Evolutionary conservation across 2,797 vertebrate genomes (phyloP), one percentile per base, ranked within the genome.

Genomic region (Megalops cyprinoides): DNA sequence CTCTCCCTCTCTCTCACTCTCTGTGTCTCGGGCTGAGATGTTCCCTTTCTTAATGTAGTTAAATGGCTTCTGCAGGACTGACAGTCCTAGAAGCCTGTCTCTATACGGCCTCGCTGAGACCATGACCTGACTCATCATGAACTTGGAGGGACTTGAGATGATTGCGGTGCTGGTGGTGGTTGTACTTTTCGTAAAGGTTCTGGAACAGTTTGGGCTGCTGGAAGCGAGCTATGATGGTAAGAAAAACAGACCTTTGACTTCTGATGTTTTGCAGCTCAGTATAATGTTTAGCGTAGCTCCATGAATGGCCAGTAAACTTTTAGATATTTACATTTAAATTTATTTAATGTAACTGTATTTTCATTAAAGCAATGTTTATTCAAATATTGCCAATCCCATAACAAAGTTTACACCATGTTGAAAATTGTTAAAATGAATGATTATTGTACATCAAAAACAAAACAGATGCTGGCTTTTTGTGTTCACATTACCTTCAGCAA

Each of bases 131-230:
- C 93, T 94, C 92, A 94, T 87, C 92, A 97, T 99, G 97, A 98
- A 97, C 96, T 94, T 98, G 93, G 98, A 99, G 92, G 98, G 97
- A 86, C 96, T 99, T 90, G 97, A 99, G 87, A 99, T 99, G 97
- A 98, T 99, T 87, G 98, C 93, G 0, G 97, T 99, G 86, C 92
- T 99, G 90, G 93, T 97, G 91, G 94, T 98, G 88, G 95, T 98
- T 93, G 96, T 99, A 81, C 94, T 98, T 75, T 97, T 99, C 91
- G 96, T 99, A 79, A 99, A 99, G 94, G 95, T 97, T 87, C 93
- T 99, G 95, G 97, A 98, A 92, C 96, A 96, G 89, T 99, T 99
- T 94, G 98, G 98, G 88, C 94, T 98, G 90, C 95, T 99, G 91
- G 96, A 97, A 90, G 91, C 93, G 2, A 91, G 92, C 92, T 95